Conservation (phyloP, 2,113 vertebrate genomes). For the Pedetes capensis region DNA sequence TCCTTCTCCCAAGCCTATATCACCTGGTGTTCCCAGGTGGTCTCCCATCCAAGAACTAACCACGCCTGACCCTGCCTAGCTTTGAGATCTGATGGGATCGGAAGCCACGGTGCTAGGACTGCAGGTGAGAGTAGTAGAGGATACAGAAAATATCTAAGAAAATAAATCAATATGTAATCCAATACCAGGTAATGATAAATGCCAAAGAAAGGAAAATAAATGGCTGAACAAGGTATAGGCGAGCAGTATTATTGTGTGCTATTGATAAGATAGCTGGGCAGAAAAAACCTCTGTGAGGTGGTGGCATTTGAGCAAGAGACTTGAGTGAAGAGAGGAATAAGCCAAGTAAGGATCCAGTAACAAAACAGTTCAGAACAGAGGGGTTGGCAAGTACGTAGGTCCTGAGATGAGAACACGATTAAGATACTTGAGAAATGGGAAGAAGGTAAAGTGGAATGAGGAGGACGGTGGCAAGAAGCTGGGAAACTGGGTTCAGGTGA, state of each 20-base stretch:
- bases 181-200: neutral
- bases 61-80: too few species aligned
- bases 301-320: neutral
- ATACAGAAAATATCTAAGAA: neutral
- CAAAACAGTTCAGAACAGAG: neutral
- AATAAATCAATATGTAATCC: neutral
- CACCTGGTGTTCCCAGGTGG: too few species aligned
- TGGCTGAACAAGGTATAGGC: neutral
- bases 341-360: neutral
- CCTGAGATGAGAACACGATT: neutral
- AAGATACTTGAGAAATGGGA: neutral
- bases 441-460: neutral
- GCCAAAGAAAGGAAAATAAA: neutral
- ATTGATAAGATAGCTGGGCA: neutral
- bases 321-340: neutral
- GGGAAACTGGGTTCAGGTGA: too few species aligned
- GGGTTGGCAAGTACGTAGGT: neutral
- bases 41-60: too few species aligned
- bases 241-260: neutral
- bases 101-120: too few species aligned
- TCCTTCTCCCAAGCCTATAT: too few species aligned
- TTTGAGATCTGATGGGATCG: too few species aligned
- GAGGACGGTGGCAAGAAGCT: neutral
- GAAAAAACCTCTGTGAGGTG: neutral
- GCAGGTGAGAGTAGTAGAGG: too few species aligned